Base-by-base conservation (phyloP, 2,113 vertebrate genomes). In the Hippoglossus stenolepis region DNA sequence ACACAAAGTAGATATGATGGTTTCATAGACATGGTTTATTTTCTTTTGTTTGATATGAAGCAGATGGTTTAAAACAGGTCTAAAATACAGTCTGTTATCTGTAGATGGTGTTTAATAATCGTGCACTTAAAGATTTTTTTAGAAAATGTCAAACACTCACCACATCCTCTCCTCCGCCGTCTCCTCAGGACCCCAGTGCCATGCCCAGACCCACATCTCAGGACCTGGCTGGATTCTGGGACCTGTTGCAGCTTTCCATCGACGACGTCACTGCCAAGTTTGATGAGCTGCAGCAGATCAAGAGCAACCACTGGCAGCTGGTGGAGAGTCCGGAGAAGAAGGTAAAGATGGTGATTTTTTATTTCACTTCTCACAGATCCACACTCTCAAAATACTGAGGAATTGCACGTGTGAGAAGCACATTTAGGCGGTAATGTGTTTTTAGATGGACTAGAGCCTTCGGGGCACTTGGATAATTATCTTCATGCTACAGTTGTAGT, bases 211-310 rank as follows among this genome's bases (percentile, higher is more conserved):
- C 98, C 74, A 99, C 98, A 9, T 98, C 98, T 76, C 98, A 99
- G 95, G 98, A 99, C 89, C 93, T 99, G 70, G 98, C 98, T 49
- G 98, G 98, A 83, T 99, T 99, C 94, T 99, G 98, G 98, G 98
- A 99, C 93, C 96, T 99, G 90, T 83, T 99, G 91, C 98, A 99
- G 95, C 96, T 99, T 73, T 98, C 98, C 5, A 95, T 99, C 14
- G 97, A 99, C 91, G 98, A 99, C 0, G 98, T 99, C 93, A 98
- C 97, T 95, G 96, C 98, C 96, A 99, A 99, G 92, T 99, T 99
- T 73, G 96, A 98, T 49, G 97, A 98, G 92, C 93, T 99, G 83
- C 97, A 98, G 89, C 97, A 96, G 92, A 93, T 99, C 91, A 99
- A 98, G 90, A 96, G 96, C 89, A 97, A 95, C 49, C 95, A 96